Conservation (phyloP, 2,113 vertebrate genomes). For the Planiliza haematocheilus region DNA sequence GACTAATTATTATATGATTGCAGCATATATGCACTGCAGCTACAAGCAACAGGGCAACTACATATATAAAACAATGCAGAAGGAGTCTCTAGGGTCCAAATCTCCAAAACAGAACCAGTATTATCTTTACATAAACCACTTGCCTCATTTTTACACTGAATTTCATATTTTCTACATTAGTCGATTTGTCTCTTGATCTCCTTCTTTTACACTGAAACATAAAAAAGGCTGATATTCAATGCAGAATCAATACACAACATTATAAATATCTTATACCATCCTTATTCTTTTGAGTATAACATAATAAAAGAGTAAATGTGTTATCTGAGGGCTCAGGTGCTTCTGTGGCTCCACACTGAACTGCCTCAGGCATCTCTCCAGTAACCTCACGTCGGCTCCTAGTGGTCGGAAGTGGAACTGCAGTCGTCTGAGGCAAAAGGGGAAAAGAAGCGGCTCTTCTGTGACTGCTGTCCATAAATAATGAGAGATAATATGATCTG, state of each 20-base stretch:
- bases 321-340: conserved; percentile 21
- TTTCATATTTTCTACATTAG: conserved; percentile 1
- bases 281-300: too few species aligned
- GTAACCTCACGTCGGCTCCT: conserved; percentile 78
- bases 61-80: neutral
- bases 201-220: neutral
- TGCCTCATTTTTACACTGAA: neutral
- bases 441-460: neutral
- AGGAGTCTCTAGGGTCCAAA: neutral
- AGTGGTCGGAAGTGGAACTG: conserved; percentile 63
- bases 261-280: too few species aligned
- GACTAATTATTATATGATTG: neutral
- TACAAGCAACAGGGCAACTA: too few species aligned
- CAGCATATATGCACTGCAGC: too few species aligned
- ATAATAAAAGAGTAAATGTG: neutral
- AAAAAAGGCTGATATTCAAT: too few species aligned
- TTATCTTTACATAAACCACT: neutral
- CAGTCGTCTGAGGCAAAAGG: conserved; percentile 14
- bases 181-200: neutral
- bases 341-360: conserved; percentile 7
- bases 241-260: too few species aligned
- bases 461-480: neutral
- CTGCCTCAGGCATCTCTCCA: conserved; percentile 44
- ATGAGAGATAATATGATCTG: too few species aligned
- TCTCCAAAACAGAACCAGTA: neutral